phyloP scores from a whole-genome alignment of 2,888 invertebrate species.

The Andrena minutula region DNA sequence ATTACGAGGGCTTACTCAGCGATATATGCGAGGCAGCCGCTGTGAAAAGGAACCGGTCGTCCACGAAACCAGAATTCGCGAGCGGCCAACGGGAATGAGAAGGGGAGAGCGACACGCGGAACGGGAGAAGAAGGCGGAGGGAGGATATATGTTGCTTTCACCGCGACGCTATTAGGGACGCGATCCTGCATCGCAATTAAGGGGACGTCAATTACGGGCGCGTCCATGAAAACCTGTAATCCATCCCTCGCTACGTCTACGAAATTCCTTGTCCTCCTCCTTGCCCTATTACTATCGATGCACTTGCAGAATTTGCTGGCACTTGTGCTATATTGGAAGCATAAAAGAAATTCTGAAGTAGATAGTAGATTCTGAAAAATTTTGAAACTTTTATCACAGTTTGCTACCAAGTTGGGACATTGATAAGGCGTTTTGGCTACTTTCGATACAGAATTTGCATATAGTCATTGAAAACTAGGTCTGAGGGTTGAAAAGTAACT shows the following conservation, averaged over 20 bases:
- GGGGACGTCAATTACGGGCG: constrained; percentile 49
- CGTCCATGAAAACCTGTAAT: constrained; percentile 41
- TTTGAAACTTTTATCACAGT: too few relatives aligned
- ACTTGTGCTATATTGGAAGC: too few relatives aligned
- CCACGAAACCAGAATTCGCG: constrained; percentile 51
- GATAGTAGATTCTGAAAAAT: too few relatives aligned
- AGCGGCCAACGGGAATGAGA: not conserved
- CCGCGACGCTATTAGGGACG: constrained; percentile 57
- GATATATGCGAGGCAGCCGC: constrained; percentile 11
- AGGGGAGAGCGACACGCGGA: not conserved
- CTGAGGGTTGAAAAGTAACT: not conserved
- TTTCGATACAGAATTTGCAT: not conserved
- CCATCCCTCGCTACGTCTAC: constrained; percentile 25
- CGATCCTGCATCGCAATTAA: constrained; percentile 55
- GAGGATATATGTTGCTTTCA: constrained; percentile 47
- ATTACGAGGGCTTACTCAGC: constrained; percentile 55
- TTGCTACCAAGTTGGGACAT: too few relatives aligned
- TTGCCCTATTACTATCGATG: not conserved
- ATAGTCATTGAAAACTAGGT: not conserved
- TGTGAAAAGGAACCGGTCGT: constrained; percentile 55
- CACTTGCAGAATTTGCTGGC: too few relatives aligned
- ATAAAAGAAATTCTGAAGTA: too few relatives aligned
- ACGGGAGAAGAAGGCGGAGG: not conserved
- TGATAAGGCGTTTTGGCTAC: not conserved
- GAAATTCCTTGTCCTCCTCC: constrained; percentile 8